Evolutionary conservation across 2,888 invertebrate genomes (phyloP).

Genomic region (Chloroclystis v-ata): DNA sequence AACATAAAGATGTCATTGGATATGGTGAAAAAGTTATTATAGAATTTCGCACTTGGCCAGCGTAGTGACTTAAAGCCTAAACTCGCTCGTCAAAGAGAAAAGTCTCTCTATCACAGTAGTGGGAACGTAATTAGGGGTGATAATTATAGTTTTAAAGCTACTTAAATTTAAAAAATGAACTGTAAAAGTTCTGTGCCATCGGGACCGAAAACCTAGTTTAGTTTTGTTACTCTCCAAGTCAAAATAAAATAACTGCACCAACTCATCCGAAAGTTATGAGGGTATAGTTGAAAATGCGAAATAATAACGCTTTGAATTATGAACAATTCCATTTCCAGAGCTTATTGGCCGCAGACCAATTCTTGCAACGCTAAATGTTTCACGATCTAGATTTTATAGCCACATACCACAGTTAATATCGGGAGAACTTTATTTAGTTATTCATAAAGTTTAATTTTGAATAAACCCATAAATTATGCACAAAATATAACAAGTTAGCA

Average conservation of each 20-base stretch:
- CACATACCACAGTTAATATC: slow-evolving; percentile 24
- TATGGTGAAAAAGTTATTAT: too few relatives aligned
- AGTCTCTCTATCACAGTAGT: too few relatives aligned
- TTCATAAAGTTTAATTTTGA: slow-evolving; percentile 16
- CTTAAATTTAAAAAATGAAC: too few relatives aligned
- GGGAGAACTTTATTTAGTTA: slow-evolving; percentile 16
- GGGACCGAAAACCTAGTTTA: too few relatives aligned
- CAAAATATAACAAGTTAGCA: slow-evolving; percentile 31
- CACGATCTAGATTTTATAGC: slow-evolving; percentile 19
- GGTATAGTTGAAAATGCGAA: slow-evolving; percentile 2
- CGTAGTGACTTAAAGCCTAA: too few relatives aligned
- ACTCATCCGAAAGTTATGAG: slow-evolving; percentile 1
- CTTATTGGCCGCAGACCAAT: slow-evolving; percentile 22
- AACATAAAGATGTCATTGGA: too few relatives aligned
- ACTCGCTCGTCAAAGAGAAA: too few relatives aligned
- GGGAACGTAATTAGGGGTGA: too few relatives aligned
- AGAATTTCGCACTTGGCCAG: too few relatives aligned
- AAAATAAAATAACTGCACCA: neutral
- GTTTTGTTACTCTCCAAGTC: too few relatives aligned
- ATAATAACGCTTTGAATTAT: slow-evolving; percentile 11
- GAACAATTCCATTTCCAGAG: slow-evolving; percentile 4
- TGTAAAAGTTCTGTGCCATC: too few relatives aligned
- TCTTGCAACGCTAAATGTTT: slow-evolving; percentile 20
- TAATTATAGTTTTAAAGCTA: too few relatives aligned
- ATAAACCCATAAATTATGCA: slow-evolving; percentile 25